phyloP scores from a whole-genome alignment of 2,888 invertebrate species.

The Magallana nippona region DNA sequence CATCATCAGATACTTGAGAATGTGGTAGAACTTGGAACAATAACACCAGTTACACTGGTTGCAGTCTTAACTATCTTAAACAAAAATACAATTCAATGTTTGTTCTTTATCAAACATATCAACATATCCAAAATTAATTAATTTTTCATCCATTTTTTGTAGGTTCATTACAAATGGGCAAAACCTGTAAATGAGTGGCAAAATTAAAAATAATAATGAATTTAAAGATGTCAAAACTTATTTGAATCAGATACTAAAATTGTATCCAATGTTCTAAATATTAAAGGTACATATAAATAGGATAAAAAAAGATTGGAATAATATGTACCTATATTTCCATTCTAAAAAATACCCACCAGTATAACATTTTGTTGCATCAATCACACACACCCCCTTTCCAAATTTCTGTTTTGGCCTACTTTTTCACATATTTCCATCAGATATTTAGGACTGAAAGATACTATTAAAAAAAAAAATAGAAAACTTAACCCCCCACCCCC shows the following conservation, averaged over 20 bases:
- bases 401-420: no score
- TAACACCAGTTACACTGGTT: conserved; percentile 22
- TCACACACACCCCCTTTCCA: no score
- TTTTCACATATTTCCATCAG: no score
- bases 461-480: neutral
- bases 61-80: neutral
- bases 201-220: neutral
- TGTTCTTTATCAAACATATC: conserved; percentile 21
- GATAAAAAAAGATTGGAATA: no score
- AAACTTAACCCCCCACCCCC: neutral
- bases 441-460: neutral
- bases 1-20: conserved; percentile 2
- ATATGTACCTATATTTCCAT: no score
- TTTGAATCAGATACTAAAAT: no score
- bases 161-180: neutral
- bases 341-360: no score
- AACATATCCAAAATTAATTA: neutral
- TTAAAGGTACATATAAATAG: no score
- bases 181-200: neutral
- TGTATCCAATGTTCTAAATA: no score
- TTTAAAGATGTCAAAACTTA: neutral
- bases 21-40: neutral
- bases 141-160: neutral
- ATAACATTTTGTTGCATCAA: no score
- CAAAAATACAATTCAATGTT: conserved; percentile 1